A percentile compares a stretch with the other conserved stretches of the same genome.
Evolutionary conservation across 2,888 invertebrate species (phyloP).

Genomic region (Stramonita haemastoma): DNA sequence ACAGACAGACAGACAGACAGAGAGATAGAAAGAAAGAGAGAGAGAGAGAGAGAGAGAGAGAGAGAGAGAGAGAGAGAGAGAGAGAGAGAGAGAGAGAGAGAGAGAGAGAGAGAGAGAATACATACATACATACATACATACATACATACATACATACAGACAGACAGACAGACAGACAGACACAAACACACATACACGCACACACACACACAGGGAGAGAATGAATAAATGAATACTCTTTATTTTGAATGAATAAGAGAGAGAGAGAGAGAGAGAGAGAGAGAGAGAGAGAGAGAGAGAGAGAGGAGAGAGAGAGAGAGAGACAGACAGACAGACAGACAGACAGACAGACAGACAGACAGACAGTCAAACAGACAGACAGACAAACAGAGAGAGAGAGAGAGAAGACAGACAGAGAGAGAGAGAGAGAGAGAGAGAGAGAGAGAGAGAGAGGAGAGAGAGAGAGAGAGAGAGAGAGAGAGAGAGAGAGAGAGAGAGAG

Average conservation of each 20-base stretch:
- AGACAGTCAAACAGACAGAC: no score
- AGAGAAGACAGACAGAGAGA: no score
- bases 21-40: not conserved
- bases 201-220: not conserved
- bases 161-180: not conserved
- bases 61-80: not conserved
- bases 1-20: not conserved
- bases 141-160: not conserved
- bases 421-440: no score
- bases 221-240: no score
- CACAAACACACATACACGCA: not conserved
- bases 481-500: no score
- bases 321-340: not conserved
- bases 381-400: no score
- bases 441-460: no score
- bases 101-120: not conserved
- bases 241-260: no score
- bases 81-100: not conserved
- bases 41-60: not conserved
- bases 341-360: not conserved
- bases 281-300: no score
- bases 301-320: not conserved
- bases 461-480: no score
- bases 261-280: no score
- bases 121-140: no score